Evolutionary conservation across 1,140 invertebrate species (phyloP).

Genomic region (Bacillus rossius): DNA sequence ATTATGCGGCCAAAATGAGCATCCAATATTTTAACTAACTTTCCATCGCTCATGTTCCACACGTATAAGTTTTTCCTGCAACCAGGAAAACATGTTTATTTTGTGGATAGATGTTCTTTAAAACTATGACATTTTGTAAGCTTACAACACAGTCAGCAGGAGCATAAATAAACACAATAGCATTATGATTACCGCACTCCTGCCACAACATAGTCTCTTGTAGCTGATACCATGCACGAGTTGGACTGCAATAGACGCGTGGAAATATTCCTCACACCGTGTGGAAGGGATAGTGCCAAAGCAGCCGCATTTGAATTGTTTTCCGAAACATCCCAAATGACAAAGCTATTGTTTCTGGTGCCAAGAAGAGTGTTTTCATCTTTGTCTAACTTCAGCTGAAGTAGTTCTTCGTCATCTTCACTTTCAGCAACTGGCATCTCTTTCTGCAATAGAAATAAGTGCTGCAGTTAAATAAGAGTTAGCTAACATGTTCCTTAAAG

Average conservation of each 20-base stretch:
- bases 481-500: too few species aligned
- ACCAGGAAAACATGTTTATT: conserved; percentile 18
- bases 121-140: too few species aligned
- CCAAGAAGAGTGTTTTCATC: conserved; percentile 76
- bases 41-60: conserved; percentile 73
- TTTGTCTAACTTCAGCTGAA: conserved; percentile 77
- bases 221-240: conserved; percentile 85
- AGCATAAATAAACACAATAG: neutral
- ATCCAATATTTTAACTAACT: conserved; percentile 88
- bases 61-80: conserved; percentile 91
- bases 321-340: conserved; percentile 60
- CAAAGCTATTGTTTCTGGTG: conserved; percentile 78
- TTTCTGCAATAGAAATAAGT: conserved; percentile 1
- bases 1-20: conserved; percentile 97
- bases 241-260: conserved; percentile 84
- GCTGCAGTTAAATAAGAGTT: too few species aligned
- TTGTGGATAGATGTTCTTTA: neutral
- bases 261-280: conserved; percentile 89
- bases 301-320: conserved; percentile 35
- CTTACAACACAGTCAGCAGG: neutral
- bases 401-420: conserved; percentile 64
- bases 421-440: conserved; percentile 41
- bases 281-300: conserved; percentile 70
- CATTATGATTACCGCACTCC: conserved; percentile 64
- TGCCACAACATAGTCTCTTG: conserved; percentile 88